Evolutionary conservation across 1,140 invertebrate species (phyloP).

Genomic region (Chlorops oryzae): DNA sequence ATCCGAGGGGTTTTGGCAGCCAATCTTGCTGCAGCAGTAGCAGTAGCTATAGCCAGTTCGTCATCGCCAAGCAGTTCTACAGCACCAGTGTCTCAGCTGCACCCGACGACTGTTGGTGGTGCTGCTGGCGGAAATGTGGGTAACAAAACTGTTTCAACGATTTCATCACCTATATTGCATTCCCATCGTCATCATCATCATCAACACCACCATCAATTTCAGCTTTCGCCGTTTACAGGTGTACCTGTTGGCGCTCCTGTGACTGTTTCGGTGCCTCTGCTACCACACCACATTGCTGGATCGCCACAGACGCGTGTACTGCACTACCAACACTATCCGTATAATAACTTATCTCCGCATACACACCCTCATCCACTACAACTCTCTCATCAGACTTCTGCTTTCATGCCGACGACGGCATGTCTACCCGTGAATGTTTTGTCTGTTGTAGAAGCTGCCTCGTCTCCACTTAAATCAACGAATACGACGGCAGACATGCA

Average conservation of each 20-base stretch:
- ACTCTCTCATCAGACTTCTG: conserved; percentile 10
- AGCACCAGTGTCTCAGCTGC: conserved; percentile 6
- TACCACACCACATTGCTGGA: conserved; percentile 13
- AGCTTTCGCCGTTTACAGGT: conserved; percentile 6
- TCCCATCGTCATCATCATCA: conserved; percentile 8
- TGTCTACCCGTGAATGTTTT: conserved; percentile 15
- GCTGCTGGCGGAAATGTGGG: conserved; percentile 3
- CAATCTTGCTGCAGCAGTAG: conserved; percentile 23
- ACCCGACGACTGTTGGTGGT: background rate
- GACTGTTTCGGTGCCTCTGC: conserved; percentile 13
- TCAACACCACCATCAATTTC: conserved; percentile 13
- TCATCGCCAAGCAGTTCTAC: conserved; percentile 14
- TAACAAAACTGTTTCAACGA: background rate
- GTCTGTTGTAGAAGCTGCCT: conserved; percentile 9
- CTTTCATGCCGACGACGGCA: conserved; percentile 13
- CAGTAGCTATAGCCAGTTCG: conserved; percentile 18
- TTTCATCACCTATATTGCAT: background rate
- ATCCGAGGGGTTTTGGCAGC: conserved; percentile 18
- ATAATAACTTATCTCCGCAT: conserved; percentile 7
- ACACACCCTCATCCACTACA: conserved; percentile 8
- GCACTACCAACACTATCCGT: conserved; percentile 15
- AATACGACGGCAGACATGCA: background rate
- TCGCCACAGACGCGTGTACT: no score
- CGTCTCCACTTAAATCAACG: background rate
- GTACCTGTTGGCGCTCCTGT: conserved; percentile 11